Base-by-base conservation (phyloP, 1,140 invertebrate species). In the Polypedilum vanderplanki region DNA sequence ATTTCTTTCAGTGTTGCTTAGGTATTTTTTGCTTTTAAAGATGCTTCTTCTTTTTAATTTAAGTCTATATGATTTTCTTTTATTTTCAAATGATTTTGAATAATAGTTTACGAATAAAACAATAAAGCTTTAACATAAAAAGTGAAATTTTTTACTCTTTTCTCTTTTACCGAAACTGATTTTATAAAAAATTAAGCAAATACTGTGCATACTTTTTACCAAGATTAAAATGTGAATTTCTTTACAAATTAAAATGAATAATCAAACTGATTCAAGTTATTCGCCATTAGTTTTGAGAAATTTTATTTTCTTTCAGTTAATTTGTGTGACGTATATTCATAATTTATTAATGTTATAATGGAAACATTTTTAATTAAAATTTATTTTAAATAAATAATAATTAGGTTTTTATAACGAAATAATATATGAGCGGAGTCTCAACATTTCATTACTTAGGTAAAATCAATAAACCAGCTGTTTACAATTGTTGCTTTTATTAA, bases 81-180 rank as follows among this genome's bases (percentile, higher is more conserved):
- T 46, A 46, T 15, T 46, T 46, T 15, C 41, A 46, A 15, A 46
- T 15, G 41, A 46, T 10, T 10, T 10, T 10, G 15, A 46, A 46
- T 10, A 46, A 3, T 8, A 46, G 9, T 46, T 46, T 46, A 3
- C 15, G 41, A 46, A 46, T 46, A 46, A 15, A 8, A 46, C 15
- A 46, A 46, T 15, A n/a, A n/a, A n/a, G n/a, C n/a, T n/a, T 57
- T 57, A n/a, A 57, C 12, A 57, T n/a, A 57, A 15, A 46, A 57
- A 57, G 46, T 57, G 46, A 57, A 57, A 57, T 57, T 57, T 57
- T n/a, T 57, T 57, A 12, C 46, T 57, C 46, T 57, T 57, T n/a
- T 57, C 15, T 57, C 46, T 57, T 12, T 57, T 12, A 57, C 12
- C 15, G 46, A n/a, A 57, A 12, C 46, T 12, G 46, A 57, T 57